These are phyloP conservation scores for Apostichopus parvimensis DNA, from an alignment of 35 echinoderm and acorn worm species.

Conservation along the genomic window DNA sequence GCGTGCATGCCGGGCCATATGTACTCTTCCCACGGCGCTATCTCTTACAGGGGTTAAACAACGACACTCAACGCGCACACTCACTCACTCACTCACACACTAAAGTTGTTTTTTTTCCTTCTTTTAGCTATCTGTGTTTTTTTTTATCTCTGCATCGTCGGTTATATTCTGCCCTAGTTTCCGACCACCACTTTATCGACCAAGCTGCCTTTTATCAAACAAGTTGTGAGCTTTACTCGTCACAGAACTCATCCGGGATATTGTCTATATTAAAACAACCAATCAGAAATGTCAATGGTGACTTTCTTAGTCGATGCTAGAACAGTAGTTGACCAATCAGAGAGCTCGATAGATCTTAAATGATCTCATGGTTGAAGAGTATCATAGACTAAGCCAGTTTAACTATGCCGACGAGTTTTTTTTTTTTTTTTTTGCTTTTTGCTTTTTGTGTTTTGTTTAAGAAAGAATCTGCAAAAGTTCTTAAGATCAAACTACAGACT, in stretches of 20 bases:
- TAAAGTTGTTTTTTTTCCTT: not conserved
- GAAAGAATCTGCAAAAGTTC: too few relatives aligned
- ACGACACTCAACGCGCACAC: not conserved
- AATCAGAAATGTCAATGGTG: not conserved
- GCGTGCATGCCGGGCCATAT: not conserved
- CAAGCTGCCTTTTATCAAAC: not conserved
- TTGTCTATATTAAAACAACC: not conserved
- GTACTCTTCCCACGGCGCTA: conserved; percentile 1
- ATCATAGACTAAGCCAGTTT: not conserved
- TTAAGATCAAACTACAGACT: too few relatives aligned
- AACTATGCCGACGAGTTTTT: not conserved
- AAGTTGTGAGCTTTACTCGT: not conserved
- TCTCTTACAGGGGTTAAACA: not conserved
- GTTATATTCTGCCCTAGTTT: not conserved
- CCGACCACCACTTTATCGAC: not conserved
- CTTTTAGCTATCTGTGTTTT: not conserved
- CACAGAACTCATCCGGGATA: not conserved
- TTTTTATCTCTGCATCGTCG: not conserved
- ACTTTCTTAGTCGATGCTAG: conserved; percentile 1
- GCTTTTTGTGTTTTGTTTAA: not conserved
- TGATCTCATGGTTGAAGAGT: not conserved
- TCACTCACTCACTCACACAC: not conserved
- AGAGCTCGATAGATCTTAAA: not conserved
- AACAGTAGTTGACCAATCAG: not conserved
- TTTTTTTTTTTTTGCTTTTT: not conserved